These are phyloP conservation scores for Microcaecilia unicolor DNA, from an alignment of 2,797 vertebrate species.

Conservation along the genomic window DNA sequence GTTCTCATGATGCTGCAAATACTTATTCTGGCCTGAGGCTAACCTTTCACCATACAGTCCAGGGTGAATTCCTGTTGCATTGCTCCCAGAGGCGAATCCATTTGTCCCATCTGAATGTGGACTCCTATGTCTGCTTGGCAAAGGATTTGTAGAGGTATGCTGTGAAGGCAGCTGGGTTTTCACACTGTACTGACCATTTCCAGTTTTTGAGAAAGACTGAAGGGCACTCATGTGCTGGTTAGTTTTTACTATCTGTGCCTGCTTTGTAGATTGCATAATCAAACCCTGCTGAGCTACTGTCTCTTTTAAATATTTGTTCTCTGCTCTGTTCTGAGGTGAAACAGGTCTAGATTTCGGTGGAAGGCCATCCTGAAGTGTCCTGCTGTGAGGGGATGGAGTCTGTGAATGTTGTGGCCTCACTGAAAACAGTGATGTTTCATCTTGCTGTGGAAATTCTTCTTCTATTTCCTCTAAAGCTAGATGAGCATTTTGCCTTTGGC, in stretches of 20 bases:
- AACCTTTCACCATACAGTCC: slow-evolving; percentile 51
- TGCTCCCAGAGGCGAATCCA: background rate
- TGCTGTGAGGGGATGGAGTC: slow-evolving; percentile 47
- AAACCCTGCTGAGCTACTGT: slow-evolving; percentile 64
- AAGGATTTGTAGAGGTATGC: slow-evolving; percentile 73
- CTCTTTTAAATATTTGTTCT: slow-evolving; percentile 55
- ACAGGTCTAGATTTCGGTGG: slow-evolving; percentile 48
- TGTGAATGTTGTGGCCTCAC: slow-evolving; percentile 51
- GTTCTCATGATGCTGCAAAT: slow-evolving; percentile 45
- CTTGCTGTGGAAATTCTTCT: slow-evolving; percentile 45
- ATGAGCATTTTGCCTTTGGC: slow-evolving; percentile 37
- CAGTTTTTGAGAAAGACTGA: slow-evolving; percentile 44
- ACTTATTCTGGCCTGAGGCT: slow-evolving; percentile 26
- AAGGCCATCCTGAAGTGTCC: slow-evolving; percentile 56
- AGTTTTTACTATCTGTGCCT: slow-evolving; percentile 95
- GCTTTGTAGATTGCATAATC: slow-evolving; percentile 78
- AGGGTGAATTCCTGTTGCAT: background rate
- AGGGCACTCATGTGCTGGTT: slow-evolving; percentile 79
- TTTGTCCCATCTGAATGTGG: slow-evolving; percentile 30
- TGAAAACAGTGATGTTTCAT: slow-evolving; percentile 20
- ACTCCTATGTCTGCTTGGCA: slow-evolving; percentile 41
- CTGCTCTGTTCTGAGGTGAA: slow-evolving; percentile 53
- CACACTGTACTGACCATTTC: slow-evolving; percentile 34
- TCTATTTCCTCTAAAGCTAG: slow-evolving; percentile 45
- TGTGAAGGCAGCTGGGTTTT: slow-evolving; percentile 52